Conservation (phyloP, 2,113 vertebrate species). For the Trematocara unimaculatum region DNA sequence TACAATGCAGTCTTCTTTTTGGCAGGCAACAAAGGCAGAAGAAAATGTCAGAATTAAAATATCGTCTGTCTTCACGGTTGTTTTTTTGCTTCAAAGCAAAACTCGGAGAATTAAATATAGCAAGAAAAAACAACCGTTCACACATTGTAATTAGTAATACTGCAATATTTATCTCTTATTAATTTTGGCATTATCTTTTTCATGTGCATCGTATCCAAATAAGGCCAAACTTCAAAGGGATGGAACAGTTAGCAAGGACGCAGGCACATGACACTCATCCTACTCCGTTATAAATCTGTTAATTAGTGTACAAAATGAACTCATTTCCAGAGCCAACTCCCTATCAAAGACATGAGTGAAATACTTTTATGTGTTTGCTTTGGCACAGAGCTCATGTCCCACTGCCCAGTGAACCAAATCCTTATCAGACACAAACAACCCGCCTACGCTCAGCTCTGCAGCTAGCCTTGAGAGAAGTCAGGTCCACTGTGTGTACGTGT, state of each 20-base stretch:
- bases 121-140: slow-evolving; percentile 9
- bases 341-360: slow-evolving; percentile 52
- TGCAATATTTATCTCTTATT: slow-evolving; percentile 35
- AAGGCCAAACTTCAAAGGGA: slow-evolving; percentile 31
- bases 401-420: slow-evolving; percentile 49
- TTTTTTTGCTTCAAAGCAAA: slow-evolving; percentile 34
- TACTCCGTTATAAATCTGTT: slow-evolving; percentile 38
- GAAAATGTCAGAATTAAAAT: slow-evolving; percentile 62
- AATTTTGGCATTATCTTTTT: slow-evolving; percentile 36
- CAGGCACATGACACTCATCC: slow-evolving; percentile 20
- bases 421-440: slow-evolving; percentile 66
- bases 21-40: neutral
- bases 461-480: slow-evolving; percentile 48
- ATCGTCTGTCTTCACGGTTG: neutral
- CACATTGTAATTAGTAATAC: slow-evolving; percentile 43
- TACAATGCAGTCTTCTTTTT: neutral
- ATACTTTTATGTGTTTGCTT: slow-evolving; percentile 58
- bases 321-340: slow-evolving; percentile 32
- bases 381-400: slow-evolving; percentile 34
- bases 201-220: neutral
- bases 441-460: slow-evolving; percentile 46
- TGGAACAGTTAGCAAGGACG: slow-evolving; percentile 11
- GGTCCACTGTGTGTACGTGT: slow-evolving; percentile 41
- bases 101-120: slow-evolving; percentile 7
- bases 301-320: slow-evolving; percentile 51